phyloP scores from a whole-genome alignment of 1,140 invertebrate species.

The Drosophila guanche region DNA sequence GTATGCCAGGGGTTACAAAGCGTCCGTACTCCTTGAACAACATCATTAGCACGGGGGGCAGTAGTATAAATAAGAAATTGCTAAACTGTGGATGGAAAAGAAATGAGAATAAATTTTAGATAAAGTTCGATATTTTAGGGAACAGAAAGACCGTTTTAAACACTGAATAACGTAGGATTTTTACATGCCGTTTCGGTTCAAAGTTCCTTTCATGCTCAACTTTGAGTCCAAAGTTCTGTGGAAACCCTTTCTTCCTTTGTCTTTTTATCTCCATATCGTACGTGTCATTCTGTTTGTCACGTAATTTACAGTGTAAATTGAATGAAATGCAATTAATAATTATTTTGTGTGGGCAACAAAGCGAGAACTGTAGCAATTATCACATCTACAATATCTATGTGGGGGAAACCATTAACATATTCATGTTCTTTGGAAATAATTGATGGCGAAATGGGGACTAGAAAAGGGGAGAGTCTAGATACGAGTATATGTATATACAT shows the following conservation, averaged over 20 bases:
- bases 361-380: constrained; percentile 19
- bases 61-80: constrained; percentile 90
- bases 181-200: background rate
- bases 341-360: constrained; percentile 17
- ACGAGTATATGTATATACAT: constrained; percentile 10
- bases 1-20: constrained; percentile 89
- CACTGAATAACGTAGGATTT: too few species aligned
- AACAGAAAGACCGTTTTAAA: too few species aligned
- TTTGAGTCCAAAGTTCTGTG: background rate
- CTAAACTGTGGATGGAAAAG: constrained; percentile 86
- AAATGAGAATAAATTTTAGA: background rate
- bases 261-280: constrained; percentile 8
- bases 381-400: constrained; percentile 9
- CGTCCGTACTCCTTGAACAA: constrained; percentile 90
- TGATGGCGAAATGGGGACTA: constrained; percentile 23
- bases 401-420: constrained; percentile 15
- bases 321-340: constrained; percentile 34
- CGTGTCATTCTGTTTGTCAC: constrained; percentile 42
- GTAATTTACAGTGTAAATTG: constrained; percentile 28
- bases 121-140: too few species aligned
- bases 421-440: constrained; percentile 15
- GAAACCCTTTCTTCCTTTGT: too few species aligned
- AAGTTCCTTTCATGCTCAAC: too few species aligned
- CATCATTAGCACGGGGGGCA: constrained; percentile 90
- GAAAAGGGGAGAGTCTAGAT: constrained; percentile 12